Evolutionary conservation across 2,797 vertebrate species (phyloP), one percentile per base, ranked within the genome.

Genomic region (Micrastur ruficollis): DNA sequence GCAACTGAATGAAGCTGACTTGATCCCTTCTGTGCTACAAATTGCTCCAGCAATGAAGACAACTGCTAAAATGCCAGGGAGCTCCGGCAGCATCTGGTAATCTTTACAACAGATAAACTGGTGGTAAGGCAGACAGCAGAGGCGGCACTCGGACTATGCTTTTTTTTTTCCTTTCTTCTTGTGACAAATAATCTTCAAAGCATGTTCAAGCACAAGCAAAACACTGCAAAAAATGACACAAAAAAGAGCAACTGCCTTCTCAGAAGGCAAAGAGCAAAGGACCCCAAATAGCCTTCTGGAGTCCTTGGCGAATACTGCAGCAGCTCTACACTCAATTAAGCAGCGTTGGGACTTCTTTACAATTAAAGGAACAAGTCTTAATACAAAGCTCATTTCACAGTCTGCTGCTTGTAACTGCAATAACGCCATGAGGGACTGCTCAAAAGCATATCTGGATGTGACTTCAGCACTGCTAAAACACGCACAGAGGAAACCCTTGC

Each of bases 1-100:
- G 58, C 0, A 0, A 58, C 50, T 95, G 55, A 92, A 90, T 27
- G 80, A 92, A 91, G 73, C 55, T 89, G 91, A 90, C 76, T 83
- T 70, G 85, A 90, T 95, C 66, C 62, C 46, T 84, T 75, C 70
- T 91, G 85, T 34, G 66, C 36, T 94, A 82, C 85, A 96, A 95
- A 94, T 84, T 92, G 36, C 16, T 94, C 66, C 59, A 55, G 22
- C 20, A 19, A 79, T 23, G 73, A 93, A 84, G 87, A 89, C 42
- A 81, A 75, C 58, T 34, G 59, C 76, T 93, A 55, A 73, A 94
- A 84, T 93, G 73, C 46, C 82, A 75, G 50, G 79, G 34, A 94
- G 25, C 53, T 93, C 56, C 11, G 15, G 55, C 26, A 86, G 38
- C 93, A 89, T 94, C 94, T 95, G 91, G 76, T 70, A 88, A 66